Evolutionary conservation across 2,113 vertebrate species (phyloP).

Genomic region (Psilopogon haemacephalus): DNA sequence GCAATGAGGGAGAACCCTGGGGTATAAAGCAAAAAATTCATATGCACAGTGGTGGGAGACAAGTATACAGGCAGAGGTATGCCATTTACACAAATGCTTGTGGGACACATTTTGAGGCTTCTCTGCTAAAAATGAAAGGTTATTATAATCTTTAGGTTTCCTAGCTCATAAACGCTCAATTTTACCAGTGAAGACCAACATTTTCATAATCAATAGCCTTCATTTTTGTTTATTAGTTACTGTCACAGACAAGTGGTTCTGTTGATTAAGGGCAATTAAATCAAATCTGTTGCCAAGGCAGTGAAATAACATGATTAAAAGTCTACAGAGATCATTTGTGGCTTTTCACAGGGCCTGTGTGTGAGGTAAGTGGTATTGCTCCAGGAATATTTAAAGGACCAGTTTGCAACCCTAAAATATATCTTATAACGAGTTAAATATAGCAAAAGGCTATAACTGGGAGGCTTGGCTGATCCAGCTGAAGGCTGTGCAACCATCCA

Average conservation of each 20-base stretch:
- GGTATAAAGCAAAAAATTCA: conserved; percentile 9
- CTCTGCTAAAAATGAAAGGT: neutral
- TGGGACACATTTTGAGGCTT: neutral
- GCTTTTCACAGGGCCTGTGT: neutral
- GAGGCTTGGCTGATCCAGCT: no score
- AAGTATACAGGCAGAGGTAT: neutral
- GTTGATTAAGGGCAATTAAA: conserved; percentile 30
- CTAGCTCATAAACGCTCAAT: neutral
- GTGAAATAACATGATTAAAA: neutral
- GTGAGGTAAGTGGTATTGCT: neutral
- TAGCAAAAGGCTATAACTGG: neutral
- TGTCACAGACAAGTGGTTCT: neutral
- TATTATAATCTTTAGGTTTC: neutral
- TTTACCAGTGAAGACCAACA: neutral
- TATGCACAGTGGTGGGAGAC: neutral
- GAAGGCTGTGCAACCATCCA: no score
- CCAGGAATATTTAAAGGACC: neutral
- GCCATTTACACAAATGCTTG: conserved; percentile 28
- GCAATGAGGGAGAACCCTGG: neutral
- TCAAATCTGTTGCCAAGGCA: neutral
- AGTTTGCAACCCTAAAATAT: neutral
- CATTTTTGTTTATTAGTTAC: conserved; percentile 17
- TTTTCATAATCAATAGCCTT: conserved; percentile 19
- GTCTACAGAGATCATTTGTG: neutral
- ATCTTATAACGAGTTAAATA: neutral